phyloP scores from a whole-genome alignment of 2,113 vertebrate genomes.

The Phrynosoma blainvillii region DNA sequence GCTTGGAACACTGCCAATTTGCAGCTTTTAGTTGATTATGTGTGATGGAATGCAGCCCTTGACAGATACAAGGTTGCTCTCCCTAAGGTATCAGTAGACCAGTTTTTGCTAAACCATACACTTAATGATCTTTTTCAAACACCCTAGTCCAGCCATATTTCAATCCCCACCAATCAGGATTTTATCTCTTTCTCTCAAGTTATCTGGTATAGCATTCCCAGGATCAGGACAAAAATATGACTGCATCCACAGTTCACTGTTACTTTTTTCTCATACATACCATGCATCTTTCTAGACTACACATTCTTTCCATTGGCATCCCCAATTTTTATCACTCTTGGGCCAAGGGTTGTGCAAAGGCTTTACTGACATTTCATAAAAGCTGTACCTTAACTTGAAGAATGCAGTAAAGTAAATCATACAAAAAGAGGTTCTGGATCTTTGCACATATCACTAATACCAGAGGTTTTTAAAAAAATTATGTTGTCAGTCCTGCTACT shows the following conservation, averaged over 20 bases:
- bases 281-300: rapidly evolving
- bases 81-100: neutral
- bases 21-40: neutral
- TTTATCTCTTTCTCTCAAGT: neutral
- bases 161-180: neutral
- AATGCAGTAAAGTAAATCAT: neutral
- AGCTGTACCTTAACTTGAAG: slow-evolving; percentile 2
- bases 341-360: neutral
- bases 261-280: neutral
- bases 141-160: neutral
- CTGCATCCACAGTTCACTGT: neutral
- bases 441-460: neutral
- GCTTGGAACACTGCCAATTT: neutral
- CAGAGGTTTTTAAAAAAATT: neutral
- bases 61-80: neutral
- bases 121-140: neutral
- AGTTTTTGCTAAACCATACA: neutral
- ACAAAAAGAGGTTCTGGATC: neutral
- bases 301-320: neutral
- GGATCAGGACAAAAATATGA: neutral
- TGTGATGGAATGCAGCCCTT: neutral
- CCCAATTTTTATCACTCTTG: neutral
- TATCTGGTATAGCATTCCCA: neutral
- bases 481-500: slow-evolving; percentile 59
- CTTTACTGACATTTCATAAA: neutral